A percentile compares a stretch with the other conserved stretches of the same genome.
These are phyloP conservation scores for Strigops habroptila DNA, from an alignment of 2,113 vertebrate genomes.

Conservation along the genomic window DNA sequence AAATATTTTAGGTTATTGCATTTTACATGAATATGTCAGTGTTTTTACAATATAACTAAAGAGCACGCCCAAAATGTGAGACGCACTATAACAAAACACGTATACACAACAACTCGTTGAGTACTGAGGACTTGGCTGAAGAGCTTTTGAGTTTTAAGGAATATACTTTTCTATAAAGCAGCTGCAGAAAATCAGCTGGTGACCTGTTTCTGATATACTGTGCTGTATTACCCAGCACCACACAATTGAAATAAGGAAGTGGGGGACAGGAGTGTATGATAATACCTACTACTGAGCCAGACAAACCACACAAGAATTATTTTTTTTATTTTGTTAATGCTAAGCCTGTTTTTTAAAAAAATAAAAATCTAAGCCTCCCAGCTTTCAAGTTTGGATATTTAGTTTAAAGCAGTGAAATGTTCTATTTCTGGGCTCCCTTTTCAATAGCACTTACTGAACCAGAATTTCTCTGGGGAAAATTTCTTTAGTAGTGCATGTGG, in stretches of 20 bases:
- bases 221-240: background rate
- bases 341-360: background rate
- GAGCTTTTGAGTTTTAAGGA: constrained; percentile 1
- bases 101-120: background rate
- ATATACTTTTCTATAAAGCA: background rate
- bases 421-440: background rate
- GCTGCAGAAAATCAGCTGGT: constrained; percentile 17
- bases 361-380: background rate
- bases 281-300: background rate
- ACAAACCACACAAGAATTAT: background rate
- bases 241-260: background rate
- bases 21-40: background rate
- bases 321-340: background rate
- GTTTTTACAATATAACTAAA: background rate
- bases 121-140: background rate
- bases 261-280: background rate
- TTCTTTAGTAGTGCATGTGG: background rate
- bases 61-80: background rate
- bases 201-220: background rate
- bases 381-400: background rate
- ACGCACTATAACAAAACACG: background rate
- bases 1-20: background rate
- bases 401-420: background rate
- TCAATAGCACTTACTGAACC: background rate
- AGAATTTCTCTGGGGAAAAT: background rate